phyloP scores from a whole-genome alignment of 2,888 invertebrate species.

The Cheiracanthium punctorium region DNA sequence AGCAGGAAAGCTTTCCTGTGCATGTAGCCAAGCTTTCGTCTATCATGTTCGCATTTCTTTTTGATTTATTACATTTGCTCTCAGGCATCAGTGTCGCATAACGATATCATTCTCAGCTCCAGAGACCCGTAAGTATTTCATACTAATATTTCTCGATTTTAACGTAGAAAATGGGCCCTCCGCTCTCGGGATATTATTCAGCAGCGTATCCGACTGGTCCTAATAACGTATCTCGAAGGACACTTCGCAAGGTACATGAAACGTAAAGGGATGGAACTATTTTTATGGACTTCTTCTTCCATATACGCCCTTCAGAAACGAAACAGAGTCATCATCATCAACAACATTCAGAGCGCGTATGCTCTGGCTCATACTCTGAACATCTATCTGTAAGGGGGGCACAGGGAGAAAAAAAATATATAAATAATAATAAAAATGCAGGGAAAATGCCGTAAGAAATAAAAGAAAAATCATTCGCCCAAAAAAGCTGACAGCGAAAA shows the following conservation, averaged over 20 bases:
- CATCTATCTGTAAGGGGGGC: too few species aligned
- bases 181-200: not conserved
- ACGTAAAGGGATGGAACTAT: slow-evolving; percentile 45
- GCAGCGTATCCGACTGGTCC: not conserved
- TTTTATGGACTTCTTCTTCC: slow-evolving; percentile 7
- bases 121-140: not conserved
- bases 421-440: too few species aligned
- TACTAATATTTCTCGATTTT: not conserved
- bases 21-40: too few species aligned
- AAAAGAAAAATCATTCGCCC: not conserved
- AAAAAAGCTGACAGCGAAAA: slow-evolving; percentile 59
- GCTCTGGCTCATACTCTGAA: slow-evolving; percentile 19
- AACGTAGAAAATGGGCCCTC: not conserved
- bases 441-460: slow-evolving; percentile 18
- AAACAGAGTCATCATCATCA: slow-evolving; percentile 55
- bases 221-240: not conserved
- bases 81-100: not conserved
- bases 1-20: too few species aligned
- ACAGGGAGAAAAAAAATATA: too few species aligned
- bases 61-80: too few species aligned
- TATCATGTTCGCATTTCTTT: too few species aligned
- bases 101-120: not conserved
- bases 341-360: slow-evolving; percentile 40
- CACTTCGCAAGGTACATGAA: slow-evolving; percentile 27
- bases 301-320: slow-evolving; percentile 26